These are phyloP conservation scores for Sinopyrophorus schimmeli DNA, from an alignment of 2,888 invertebrate species.

Conservation along the genomic window DNA sequence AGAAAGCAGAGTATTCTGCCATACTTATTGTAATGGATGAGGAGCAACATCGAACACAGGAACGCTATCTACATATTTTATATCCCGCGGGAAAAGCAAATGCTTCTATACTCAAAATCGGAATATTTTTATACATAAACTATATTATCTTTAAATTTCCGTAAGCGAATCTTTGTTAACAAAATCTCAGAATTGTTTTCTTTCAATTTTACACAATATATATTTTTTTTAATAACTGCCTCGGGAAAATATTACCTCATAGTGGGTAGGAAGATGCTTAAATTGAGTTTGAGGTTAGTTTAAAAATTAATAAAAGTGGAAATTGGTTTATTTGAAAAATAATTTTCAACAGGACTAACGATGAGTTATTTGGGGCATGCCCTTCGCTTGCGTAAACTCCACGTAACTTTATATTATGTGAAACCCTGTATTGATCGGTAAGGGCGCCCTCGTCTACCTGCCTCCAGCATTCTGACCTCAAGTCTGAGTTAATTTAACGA, in stretches of 20 bases:
- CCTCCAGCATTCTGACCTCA: constrained; percentile 44
- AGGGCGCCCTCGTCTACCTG: constrained; percentile 40
- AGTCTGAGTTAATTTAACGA: constrained; percentile 39
- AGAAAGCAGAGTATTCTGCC: constrained; percentile 21
- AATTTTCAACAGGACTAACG: no score
- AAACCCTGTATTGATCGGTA: constrained; percentile 42
- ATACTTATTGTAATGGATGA: constrained; percentile 32
- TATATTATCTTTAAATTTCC: background rate
- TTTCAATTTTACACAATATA: no score
- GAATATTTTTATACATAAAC: background rate
- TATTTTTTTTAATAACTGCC: no score
- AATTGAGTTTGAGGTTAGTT: no score
- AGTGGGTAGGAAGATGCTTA: no score
- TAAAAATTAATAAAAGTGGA: no score
- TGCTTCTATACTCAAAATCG: background rate
- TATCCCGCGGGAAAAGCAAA: constrained; percentile 47
- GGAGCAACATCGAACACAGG: constrained; percentile 44
- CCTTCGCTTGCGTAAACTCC: constrained; percentile 25
- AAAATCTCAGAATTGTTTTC: no score
- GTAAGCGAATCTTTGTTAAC: no score
- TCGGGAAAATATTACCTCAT: no score
- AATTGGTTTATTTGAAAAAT: no score
- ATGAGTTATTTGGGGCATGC: no score
- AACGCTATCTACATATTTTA: constrained; percentile 55
- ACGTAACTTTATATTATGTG: constrained; percentile 30